Percentiles rank a stretch among this genome's conserved stretches.
Evolutionary conservation across 2,113 vertebrate species (phyloP).

Genomic region (Silurus meridionalis): DNA sequence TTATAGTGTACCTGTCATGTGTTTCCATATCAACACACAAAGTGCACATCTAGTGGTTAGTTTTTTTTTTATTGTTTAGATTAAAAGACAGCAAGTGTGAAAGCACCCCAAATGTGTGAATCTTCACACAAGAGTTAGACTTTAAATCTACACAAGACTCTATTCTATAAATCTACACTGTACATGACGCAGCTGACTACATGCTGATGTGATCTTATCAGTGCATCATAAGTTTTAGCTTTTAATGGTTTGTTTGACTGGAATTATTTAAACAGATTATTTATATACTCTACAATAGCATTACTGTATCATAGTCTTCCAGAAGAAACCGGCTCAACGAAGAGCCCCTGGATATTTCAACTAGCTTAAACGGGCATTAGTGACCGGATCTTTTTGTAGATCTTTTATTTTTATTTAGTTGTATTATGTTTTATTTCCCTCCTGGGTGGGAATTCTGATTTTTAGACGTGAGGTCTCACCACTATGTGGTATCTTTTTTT

Average conservation of each 20-base stretch:
- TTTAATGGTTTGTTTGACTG: constrained; percentile 23
- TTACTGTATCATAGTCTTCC: constrained; percentile 55
- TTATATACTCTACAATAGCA: constrained; percentile 39
- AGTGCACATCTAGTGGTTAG: too few species aligned
- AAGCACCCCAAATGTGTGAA: not conserved
- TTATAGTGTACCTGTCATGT: not conserved
- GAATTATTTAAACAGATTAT: constrained; percentile 39
- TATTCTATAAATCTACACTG: not conserved
- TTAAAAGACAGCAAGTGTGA: not conserved
- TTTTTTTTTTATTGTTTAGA: not conserved
- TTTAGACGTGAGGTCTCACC: constrained; percentile 38
- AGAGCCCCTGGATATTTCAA: constrained; percentile 31
- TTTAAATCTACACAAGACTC: not conserved
- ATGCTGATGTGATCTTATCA: constrained; percentile 24
- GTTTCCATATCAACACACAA: too few species aligned
- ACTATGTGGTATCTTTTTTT: constrained; percentile 45
- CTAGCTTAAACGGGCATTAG: constrained; percentile 30
- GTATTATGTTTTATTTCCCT: constrained; percentile 27
- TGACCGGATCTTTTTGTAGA: not conserved
- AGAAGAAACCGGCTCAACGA: constrained; percentile 19
- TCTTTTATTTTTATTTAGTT: not conserved
- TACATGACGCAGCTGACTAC: constrained; percentile 22
- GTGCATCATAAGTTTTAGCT: constrained; percentile 3
- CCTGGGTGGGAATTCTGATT: constrained; percentile 29
- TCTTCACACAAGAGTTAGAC: not conserved